Base-by-base conservation (phyloP, 2,888 invertebrate genomes). In the Ennomos quercinarius region DNA sequence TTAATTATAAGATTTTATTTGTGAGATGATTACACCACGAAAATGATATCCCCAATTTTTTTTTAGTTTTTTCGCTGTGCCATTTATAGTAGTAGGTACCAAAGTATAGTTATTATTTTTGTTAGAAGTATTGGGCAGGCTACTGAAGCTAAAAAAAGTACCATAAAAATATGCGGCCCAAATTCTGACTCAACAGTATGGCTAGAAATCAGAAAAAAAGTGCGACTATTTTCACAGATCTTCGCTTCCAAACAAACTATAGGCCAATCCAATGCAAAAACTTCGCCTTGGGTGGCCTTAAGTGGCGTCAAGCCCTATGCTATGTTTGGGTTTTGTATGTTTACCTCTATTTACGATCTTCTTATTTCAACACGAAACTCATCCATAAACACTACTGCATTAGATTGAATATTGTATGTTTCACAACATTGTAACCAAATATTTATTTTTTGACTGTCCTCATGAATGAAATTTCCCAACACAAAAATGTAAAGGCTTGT, bases 401-500 rank as follows among this genome's bases (percentile, higher is more conserved):
- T 76, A 38, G 58, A 67, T 61, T 60, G 10, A 72, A 63, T 66
- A 10, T 77, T 8, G 13, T 12, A 0, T 34, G 1, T 77, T 75
- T 72, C 73, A 74, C 61, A 74, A 73, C 76, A 74, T 76, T 75
- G 70, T 77, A 79, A 76, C 67, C 78, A 86, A 91, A 91, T 90
- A 89, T 91, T 91, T 86, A 80, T 76, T 80, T 77, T 6, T 78
- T 72, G 79, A 74, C 81, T 83, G 81, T 81, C 81, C 85, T 89
- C 87, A 91, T 91, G 91, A 91, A 91, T 91, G 91, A 90, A 89
- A 83, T 81, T 83, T 80, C 71, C 77, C 81, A 87, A 81, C 76
- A 73, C 73, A 76, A 73, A 80, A 83, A 80, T 78, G 69, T 78
- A 69, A 71, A 67, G 67, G 60, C 62, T 52, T 54, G 68, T 58